Evolutionary conservation across 2,113 vertebrate species (phyloP).

Genomic region (Ia io): DNA sequence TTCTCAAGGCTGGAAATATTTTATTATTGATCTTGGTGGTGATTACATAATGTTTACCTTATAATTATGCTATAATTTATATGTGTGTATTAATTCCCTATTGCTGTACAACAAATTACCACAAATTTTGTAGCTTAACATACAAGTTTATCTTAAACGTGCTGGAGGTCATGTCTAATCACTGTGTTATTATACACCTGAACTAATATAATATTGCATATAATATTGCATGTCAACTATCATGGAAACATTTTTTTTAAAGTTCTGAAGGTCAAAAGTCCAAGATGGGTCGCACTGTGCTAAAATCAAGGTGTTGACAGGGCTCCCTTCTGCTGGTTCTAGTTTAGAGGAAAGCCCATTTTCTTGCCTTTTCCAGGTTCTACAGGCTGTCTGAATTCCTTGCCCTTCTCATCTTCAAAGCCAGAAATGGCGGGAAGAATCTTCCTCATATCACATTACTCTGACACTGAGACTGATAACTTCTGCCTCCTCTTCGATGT

Average conservation of each 20-base stretch:
- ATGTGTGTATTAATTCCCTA: not conserved
- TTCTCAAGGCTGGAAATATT: not conserved
- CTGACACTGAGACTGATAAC: not conserved
- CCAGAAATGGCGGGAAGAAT: not conserved
- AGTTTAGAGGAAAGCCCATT: not conserved
- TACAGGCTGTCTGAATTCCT: not conserved
- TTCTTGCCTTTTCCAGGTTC: not conserved
- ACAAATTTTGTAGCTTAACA: not conserved
- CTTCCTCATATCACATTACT: not conserved
- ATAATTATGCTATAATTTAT: not conserved
- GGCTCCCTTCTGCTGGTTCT: not conserved
- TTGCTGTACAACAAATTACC: not conserved
- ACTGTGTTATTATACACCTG: not conserved
- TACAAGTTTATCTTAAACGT: not conserved
- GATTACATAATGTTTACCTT: not conserved
- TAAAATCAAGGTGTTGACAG: not conserved
- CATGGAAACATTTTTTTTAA: not conserved
- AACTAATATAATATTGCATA: not conserved
- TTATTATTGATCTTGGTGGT: not conserved
- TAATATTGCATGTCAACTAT: not conserved
- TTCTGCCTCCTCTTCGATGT: not conserved
- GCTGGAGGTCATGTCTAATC: not conserved
- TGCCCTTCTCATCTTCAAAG: not conserved
- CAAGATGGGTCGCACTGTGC: not conserved
- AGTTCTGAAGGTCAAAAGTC: not conserved